Evolutionary conservation across 2,113 vertebrate species (phyloP).

Genomic region (Nesoenas mayeri): DNA sequence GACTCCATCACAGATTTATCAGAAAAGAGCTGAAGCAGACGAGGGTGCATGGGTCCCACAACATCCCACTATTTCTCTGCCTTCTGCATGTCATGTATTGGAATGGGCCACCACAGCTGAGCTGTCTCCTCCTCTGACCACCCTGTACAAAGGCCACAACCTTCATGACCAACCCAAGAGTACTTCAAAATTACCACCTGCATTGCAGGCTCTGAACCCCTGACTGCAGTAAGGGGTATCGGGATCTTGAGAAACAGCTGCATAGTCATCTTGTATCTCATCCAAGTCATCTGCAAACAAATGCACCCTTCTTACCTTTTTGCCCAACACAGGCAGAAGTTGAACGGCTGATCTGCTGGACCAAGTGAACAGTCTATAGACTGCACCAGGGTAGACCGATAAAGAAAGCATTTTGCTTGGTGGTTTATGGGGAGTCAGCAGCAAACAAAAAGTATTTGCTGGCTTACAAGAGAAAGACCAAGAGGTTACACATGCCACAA

Average conservation of each 20-base stretch:
- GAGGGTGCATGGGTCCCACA: background rate
- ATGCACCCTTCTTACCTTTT: background rate
- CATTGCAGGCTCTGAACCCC: background rate
- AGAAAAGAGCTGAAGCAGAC: background rate
- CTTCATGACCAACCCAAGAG: fast-evolving
- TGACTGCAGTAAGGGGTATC: fast-evolving
- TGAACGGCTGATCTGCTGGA: background rate
- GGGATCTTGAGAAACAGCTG: background rate
- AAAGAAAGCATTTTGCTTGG: background rate
- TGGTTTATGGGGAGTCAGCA: background rate
- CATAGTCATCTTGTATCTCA: background rate
- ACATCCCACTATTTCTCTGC: background rate
- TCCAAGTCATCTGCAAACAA: background rate
- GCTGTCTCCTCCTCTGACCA: background rate
- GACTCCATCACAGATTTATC: background rate
- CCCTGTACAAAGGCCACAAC: background rate
- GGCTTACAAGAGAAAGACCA: background rate
- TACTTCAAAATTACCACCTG: background rate
- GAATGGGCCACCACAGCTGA: background rate
- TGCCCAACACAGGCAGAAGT: background rate
- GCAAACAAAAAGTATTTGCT: background rate
- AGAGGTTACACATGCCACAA: fast-evolving
- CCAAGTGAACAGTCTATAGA: background rate
- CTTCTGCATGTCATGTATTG: background rate
- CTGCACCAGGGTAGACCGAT: background rate